A percentile compares a stretch with the other conserved stretches of the same genome.
phyloP scores from a whole-genome alignment of 1,140 invertebrate genomes.

The Formica selysi region DNA sequence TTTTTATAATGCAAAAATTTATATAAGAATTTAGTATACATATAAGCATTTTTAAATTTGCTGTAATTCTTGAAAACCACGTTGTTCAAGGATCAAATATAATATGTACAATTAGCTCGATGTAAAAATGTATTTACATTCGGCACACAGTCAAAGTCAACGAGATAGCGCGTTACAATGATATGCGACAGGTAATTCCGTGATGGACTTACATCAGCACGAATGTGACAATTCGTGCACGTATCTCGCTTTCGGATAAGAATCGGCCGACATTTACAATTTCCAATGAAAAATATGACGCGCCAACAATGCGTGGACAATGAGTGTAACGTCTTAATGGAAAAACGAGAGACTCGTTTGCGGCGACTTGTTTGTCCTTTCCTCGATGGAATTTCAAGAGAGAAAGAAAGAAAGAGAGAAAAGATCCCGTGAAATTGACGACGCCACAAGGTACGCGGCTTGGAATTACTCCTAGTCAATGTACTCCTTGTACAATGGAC shows the following conservation, averaged over 20 bases:
- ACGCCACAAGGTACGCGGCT: conserved; percentile 8
- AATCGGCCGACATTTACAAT: neutral
- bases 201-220: conserved; percentile 7
- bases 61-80: neutral
- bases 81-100: neutral
- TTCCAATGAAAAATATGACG: conserved; percentile 27
- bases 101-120: neutral
- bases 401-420: neutral
- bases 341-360: conserved; percentile 35
- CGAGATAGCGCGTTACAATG: conserved; percentile 15
- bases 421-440: conserved; percentile 58
- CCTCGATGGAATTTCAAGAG: neutral
- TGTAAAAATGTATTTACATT: conserved; percentile 22
- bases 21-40: neutral
- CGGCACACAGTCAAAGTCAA: neutral
- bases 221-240: neutral
- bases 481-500: conserved; percentile 64
- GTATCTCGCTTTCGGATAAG: conserved; percentile 7
- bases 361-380: conserved; percentile 11
- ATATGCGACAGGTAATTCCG: conserved; percentile 9
- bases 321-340: conserved; percentile 54
- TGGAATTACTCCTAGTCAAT: conserved; percentile 13
- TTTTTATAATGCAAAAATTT: neutral
- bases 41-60: neutral
- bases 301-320: neutral